Evolutionary conservation across 2,888 invertebrate genomes (phyloP), one percentile per base, ranked within the genome.

Genomic region (Apodemia duryi): DNA sequence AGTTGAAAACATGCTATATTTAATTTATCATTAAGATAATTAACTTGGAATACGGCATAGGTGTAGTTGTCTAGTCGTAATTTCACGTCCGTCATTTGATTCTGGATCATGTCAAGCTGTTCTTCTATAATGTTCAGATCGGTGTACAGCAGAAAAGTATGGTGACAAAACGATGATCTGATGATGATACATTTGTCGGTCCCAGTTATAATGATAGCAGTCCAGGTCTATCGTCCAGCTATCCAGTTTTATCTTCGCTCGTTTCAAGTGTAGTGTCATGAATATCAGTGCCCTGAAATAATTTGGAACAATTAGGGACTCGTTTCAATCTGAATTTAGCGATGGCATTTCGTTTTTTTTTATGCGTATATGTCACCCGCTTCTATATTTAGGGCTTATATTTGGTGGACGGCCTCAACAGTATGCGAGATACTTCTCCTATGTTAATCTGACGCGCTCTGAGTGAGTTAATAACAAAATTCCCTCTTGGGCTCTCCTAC

Each of bases 321-420:
- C 65, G 64, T 62, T 71, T 71, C 35, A 72, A 35, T 21, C 69
- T 35, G 6, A 66, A 66, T 52, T 72, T 71, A 3, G 72, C 69
- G 49, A 71, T 57, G 35, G 67, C 70, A 29, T 67, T 66, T 9
- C 66, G 61, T n/a, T 67, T 69, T 70, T 54, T 64, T 63, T 6
- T 54, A 63, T 7, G 69, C 67, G 66, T 71, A 68, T 38, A 70
- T 70, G 43, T 70, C n/a, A n/a, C n/a, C n/a, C n/a, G n/a, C n/a
- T n/a, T n/a, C n/a, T n/a, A n/a, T n/a, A n/a, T n/a, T n/a, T n/a
- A n/a, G n/a, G n/a, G n/a, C n/a, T n/a, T n/a, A n/a, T n/a, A n/a
- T n/a, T n/a, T n/a, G n/a, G n/a, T n/a, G n/a, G n/a, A n/a, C n/a
- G n/a, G n/a, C n/a, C n/a, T n/a, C n/a, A n/a, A n/a, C n/a, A n/a